Evolutionary conservation across 2,113 vertebrate species (phyloP).

Genomic region (Azemiops feae): DNA sequence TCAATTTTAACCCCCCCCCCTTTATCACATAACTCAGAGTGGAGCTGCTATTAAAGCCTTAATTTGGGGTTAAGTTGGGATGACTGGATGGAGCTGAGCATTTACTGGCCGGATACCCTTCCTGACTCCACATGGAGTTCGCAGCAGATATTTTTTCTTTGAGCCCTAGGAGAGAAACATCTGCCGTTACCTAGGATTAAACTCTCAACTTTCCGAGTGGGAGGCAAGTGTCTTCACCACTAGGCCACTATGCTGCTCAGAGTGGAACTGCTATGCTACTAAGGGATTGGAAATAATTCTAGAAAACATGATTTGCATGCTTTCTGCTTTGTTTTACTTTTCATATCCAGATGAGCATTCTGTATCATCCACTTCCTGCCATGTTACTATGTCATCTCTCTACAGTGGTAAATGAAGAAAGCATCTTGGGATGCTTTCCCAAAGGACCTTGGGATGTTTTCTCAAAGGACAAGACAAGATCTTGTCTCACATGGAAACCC

Average conservation of each 20-base stretch:
- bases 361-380: background rate
- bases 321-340: background rate
- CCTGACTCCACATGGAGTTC: background rate
- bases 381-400: background rate
- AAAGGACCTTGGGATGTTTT: background rate
- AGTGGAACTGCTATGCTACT: background rate
- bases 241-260: background rate
- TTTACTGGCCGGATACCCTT: background rate
- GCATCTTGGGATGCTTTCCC: background rate
- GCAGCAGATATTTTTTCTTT: background rate
- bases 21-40: background rate
- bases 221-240: background rate
- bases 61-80: background rate
- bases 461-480: background rate
- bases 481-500: background rate
- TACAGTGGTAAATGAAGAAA: background rate
- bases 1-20: background rate
- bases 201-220: background rate
- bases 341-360: background rate
- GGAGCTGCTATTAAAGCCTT: background rate
- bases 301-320: background rate
- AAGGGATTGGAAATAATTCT: background rate
- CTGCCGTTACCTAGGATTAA: background rate
- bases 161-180: background rate
- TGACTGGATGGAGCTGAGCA: background rate